Base-by-base conservation (phyloP, 2,113 vertebrate species). In the Nannospalax galili region DNA sequence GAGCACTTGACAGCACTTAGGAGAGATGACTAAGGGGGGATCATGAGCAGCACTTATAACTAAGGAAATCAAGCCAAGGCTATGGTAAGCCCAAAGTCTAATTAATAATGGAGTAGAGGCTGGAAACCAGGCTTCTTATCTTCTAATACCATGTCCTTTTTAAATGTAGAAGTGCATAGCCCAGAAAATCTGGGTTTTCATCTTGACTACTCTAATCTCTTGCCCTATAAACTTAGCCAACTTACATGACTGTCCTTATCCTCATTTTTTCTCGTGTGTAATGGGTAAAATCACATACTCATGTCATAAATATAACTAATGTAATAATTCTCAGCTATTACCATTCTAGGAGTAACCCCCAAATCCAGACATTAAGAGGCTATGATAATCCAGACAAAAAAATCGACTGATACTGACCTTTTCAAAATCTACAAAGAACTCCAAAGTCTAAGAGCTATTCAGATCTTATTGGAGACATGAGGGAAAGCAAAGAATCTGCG, bases 341-440 rank as follows among this genome's bases (percentile, higher is more conserved):
- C 84, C 48, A 72, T 52, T 91, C 72, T 81, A 45, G 52, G 48
- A 86, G 56, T 77, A 52, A 45, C 17, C 5, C 62, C 40, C 70
- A 96, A 96, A 64, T 89, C 28, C 58, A 92, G 79, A 87, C n/a
- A 77, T 74, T 69, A 52, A 89, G 35, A 97, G 91, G 69, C 16
- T 82, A 26, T 88, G 86, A 84, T 92, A 86, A 91, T 80, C 87
- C 65, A 77, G 48, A 28, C 7, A 88, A 82, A 37, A n/a, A 93
- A 40, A 15, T 88, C 95, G 52, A 1, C 70, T 82, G 35, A 20
- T 62, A 20, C 58, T 97, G 60, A 79, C 69, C 37, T 96, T 93
- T 96, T 78, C 67, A 75, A 80, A 67, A 64, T 64, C 26, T 70
- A 0, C 67, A 52, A 87, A 86, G 60, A 93, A 75, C 28, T 52